Evolutionary conservation across 1,140 invertebrate genomes (phyloP).

Genomic region (Eurosta solidaginis): DNA sequence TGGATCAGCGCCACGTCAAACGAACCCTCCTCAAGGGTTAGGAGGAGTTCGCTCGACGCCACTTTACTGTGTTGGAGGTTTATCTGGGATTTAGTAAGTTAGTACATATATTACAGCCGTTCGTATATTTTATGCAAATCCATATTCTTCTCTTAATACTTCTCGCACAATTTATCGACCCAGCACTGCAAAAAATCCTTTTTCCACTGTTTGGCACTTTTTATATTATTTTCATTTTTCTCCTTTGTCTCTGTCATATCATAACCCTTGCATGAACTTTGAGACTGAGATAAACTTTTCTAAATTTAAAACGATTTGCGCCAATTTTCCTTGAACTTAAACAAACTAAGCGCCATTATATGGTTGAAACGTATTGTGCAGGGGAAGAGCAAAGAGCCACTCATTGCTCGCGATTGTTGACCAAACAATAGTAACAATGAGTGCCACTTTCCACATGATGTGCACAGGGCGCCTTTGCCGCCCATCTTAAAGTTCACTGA

Average conservation of each 20-base stretch:
- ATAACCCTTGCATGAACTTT: not conserved
- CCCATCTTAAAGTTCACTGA: not conserved
- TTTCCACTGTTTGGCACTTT: not conserved
- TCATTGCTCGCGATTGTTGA: not conserved
- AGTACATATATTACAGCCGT: too few relatives aligned
- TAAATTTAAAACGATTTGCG: not conserved
- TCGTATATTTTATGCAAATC: not conserved
- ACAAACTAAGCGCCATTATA: not conserved
- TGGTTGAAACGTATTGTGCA: not conserved
- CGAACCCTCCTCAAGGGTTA: too few relatives aligned
- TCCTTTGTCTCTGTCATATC: not conserved
- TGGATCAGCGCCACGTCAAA: too few relatives aligned
- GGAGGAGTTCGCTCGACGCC: too few relatives aligned
- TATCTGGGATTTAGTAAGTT: too few relatives aligned
- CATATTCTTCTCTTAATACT: not conserved
- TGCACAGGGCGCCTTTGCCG: not conserved
- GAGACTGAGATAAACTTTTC: not conserved
- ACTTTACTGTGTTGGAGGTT: too few relatives aligned
- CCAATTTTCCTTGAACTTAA: not conserved
- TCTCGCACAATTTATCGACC: not conserved
- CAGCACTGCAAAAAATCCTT: not conserved
- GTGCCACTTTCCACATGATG: not conserved
- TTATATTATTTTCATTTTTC: not conserved
- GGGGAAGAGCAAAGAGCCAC: not conserved
- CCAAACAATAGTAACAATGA: not conserved